Evolutionary conservation across 1,140 invertebrate species (phyloP).

Genomic region (Drosophila ananassae): DNA sequence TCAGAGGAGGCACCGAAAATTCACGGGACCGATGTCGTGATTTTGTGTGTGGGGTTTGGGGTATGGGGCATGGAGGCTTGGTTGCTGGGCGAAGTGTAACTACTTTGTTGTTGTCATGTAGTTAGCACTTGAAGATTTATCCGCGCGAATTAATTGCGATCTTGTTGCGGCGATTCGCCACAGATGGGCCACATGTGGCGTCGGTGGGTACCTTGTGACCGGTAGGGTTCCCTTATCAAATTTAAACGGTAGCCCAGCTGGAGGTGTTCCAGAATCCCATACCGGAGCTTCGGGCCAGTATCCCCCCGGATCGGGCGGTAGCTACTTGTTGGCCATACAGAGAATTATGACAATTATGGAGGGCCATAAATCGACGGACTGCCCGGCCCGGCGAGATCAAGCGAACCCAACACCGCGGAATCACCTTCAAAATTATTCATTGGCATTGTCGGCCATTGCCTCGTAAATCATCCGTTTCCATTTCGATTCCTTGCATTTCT

Average conservation of each 20-base stretch:
- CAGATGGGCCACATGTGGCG: conserved; percentile 69
- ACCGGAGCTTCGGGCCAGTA: neutral
- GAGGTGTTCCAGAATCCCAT: conserved; percentile 30
- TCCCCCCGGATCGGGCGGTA: conserved; percentile 26
- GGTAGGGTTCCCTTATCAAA: conserved; percentile 65
- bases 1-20: conserved; percentile 48
- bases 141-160: conserved; percentile 84
- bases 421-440: conserved; percentile 63
- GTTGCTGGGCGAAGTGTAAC: conserved; percentile 56
- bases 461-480: conserved; percentile 48
- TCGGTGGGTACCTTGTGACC: conserved; percentile 66
- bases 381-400: conserved; percentile 66
- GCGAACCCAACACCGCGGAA: conserved; percentile 28
- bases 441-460: conserved; percentile 52
- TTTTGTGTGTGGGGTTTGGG: conserved; percentile 38
- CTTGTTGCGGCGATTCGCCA: conserved; percentile 69
- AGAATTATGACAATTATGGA: conserved; percentile 83
- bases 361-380: conserved; percentile 65
- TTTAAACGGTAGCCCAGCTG: conserved; percentile 82
- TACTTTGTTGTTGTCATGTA: conserved; percentile 84
- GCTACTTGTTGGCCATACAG: conserved; percentile 73
- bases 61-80: neutral
- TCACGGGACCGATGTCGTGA: conserved; percentile 30
- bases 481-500: conserved; percentile 26
- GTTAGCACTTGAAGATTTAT: conserved; percentile 84